Conservation (phyloP, 2,888 invertebrate genomes). For the Physocephala rufipes region DNA sequence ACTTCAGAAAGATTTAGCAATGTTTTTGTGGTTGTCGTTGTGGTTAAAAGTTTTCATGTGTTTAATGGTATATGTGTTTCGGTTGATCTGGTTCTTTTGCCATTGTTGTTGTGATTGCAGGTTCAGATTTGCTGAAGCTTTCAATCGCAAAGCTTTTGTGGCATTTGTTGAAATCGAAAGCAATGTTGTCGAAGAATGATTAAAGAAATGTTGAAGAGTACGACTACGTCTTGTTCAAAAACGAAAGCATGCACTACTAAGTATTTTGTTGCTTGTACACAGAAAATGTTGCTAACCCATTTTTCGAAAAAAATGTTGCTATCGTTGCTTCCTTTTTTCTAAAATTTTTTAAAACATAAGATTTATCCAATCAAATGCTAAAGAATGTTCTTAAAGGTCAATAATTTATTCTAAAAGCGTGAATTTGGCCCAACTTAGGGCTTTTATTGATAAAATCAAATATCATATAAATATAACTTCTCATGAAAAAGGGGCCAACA, state of each 20-base stretch:
- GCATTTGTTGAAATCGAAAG: background rate
- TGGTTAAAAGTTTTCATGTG: background rate
- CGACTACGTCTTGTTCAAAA: too few species aligned
- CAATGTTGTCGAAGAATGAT: background rate
- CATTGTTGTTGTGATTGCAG: background rate
- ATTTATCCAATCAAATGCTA: too few species aligned
- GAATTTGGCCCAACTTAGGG: too few species aligned
- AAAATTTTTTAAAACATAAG: background rate
- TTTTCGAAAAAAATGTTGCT: background rate
- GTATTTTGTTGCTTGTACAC: too few species aligned
- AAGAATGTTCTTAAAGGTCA: too few species aligned
- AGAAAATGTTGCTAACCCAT: background rate
- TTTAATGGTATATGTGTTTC: background rate
- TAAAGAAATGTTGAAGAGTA: too few species aligned
- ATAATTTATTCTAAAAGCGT: too few species aligned
- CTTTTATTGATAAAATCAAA: too few species aligned
- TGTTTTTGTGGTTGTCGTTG: conserved; percentile 10
- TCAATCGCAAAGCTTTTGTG: background rate
- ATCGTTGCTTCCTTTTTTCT: too few species aligned
- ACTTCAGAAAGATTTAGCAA: conserved; percentile 16
- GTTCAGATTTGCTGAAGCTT: background rate
- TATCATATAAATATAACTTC: too few species aligned
- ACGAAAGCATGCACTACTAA: too few species aligned
- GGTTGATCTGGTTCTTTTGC: background rate
- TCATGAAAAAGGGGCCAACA: too few species aligned